Conservation (phyloP, 1,140 invertebrate genomes). For the Melanaphis sacchari region DNA sequence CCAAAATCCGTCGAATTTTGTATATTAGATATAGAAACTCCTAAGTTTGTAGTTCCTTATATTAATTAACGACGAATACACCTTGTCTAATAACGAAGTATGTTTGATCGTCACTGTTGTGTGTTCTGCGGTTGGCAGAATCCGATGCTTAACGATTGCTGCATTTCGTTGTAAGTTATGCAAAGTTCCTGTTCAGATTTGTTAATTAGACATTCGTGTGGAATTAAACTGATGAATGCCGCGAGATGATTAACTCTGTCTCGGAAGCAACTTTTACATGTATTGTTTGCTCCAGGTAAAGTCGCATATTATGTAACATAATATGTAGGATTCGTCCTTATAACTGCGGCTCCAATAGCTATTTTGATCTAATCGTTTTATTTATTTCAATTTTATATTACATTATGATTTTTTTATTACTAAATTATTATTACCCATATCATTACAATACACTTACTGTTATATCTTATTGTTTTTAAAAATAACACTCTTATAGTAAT, state of each 20-base stretch:
- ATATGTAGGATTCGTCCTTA: neutral
- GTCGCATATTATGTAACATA: neutral
- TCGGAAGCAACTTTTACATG: neutral
- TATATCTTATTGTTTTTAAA: neutral
- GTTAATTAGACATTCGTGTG: constrained; percentile 37
- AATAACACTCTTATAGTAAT: neutral
- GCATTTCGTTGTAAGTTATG: constrained; percentile 20
- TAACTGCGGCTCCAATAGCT: neutral
- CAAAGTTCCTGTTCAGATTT: constrained; percentile 40
- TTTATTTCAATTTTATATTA: neutral
- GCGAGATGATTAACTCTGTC: neutral
- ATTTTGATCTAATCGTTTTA: neutral
- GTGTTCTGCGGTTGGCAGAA: constrained; percentile 43
- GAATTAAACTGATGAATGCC: constrained; percentile 1
- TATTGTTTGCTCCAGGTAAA: neutral
- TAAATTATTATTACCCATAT: neutral
- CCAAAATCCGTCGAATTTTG: neutral
- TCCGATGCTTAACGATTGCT: constrained; percentile 28
- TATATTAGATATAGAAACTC: neutral
- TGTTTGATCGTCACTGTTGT: constrained; percentile 46
- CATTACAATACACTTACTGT: neutral
- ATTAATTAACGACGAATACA: constrained; percentile 48
- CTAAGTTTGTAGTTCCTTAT: constrained; percentile 21
- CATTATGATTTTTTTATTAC: too few relatives aligned
- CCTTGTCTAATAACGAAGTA: constrained; percentile 17